Percentiles rank a stretch among this genome's conserved stretches.
Conservation (phyloP, 1,140 invertebrate species). For the Proales similis region DNA sequence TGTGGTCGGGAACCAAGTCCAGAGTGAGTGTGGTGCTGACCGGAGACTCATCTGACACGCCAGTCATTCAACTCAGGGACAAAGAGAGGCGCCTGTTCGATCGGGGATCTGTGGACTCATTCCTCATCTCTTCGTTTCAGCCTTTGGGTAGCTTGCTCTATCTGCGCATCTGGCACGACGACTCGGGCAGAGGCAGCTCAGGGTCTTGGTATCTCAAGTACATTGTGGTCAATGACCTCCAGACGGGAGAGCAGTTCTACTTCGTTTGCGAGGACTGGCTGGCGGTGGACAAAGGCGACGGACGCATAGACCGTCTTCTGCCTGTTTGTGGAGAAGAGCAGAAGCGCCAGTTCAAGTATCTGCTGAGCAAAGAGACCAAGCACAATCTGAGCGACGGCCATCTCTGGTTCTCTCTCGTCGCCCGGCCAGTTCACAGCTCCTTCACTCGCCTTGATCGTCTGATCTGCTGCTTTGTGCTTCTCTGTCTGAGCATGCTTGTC, state of each 20-base stretch:
- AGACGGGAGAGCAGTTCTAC: slow-evolving; percentile 55
- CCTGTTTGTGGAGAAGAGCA: slow-evolving; percentile 55
- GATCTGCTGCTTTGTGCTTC: slow-evolving; percentile 56
- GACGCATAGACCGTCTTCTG: slow-evolving; percentile 56
- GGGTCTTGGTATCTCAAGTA: slow-evolving; percentile 57
- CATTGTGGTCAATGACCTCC: slow-evolving; percentile 56
- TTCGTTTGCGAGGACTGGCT: slow-evolving; percentile 57
- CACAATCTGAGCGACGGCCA: slow-evolving; percentile 58
- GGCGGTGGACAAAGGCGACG: slow-evolving; percentile 58
- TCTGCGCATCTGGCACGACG: slow-evolving; percentile 58
- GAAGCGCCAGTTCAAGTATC: slow-evolving; percentile 54
- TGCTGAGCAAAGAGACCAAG: slow-evolving; percentile 53
- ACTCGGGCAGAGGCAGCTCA: slow-evolving; percentile 54
- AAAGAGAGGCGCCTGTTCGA: slow-evolving; percentile 42
- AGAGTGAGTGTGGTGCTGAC: slow-evolving; percentile 43
- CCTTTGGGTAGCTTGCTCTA: slow-evolving; percentile 56
- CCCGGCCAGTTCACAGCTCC: slow-evolving; percentile 55
- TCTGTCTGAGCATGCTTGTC: slow-evolving; percentile 54
- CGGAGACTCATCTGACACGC: slow-evolving; percentile 49
- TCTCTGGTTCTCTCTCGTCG: slow-evolving; percentile 59
- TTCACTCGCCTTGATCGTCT: slow-evolving; percentile 56
- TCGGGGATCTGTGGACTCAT: slow-evolving; percentile 54
- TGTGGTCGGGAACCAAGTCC: slow-evolving; percentile 48
- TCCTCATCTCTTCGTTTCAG: slow-evolving; percentile 45
- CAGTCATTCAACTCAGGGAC: slow-evolving; percentile 45